Evolutionary conservation across 2,113 vertebrate genomes (phyloP).

Genomic region (Burhinus oedicnemus): DNA sequence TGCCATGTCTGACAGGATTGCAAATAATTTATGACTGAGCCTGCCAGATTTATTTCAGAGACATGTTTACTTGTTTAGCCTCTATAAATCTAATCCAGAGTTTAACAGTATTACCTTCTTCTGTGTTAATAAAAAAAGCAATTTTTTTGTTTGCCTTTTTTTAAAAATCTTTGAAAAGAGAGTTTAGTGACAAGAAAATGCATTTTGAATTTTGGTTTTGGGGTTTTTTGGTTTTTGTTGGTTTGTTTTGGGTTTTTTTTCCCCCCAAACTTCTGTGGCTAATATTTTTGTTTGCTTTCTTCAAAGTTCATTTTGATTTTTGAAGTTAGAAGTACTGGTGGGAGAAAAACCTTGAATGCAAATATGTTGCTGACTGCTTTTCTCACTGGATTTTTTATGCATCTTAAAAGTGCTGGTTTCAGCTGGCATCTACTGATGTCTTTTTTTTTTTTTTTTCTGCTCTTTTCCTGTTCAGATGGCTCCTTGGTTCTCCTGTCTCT

Average conservation of each 20-base stretch:
- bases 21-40: not conserved
- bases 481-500: constrained; percentile 91
- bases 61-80: not conserved
- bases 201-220: not conserved
- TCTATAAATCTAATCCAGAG: not conserved
- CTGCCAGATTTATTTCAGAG: not conserved
- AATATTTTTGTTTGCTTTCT: not conserved
- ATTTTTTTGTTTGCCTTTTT: not conserved
- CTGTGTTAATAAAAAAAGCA: not conserved
- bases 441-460: not conserved
- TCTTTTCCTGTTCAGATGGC: constrained; percentile 80
- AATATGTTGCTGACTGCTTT: not conserved
- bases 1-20: not conserved
- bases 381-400: not conserved
- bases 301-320: not conserved
- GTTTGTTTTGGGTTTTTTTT: not conserved
- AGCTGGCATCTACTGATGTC: not conserved
- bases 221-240: not conserved
- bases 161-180: not conserved
- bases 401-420: not conserved
- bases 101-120: not conserved
- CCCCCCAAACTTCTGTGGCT: not conserved
- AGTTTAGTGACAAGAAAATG: not conserved
- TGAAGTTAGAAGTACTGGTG: not conserved
- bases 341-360: not conserved